A percentile compares a stretch with the other conserved stretches of the same genome.
Conservation (phyloP, 2,888 invertebrate genomes). For the Scaptomyza tumidula region DNA sequence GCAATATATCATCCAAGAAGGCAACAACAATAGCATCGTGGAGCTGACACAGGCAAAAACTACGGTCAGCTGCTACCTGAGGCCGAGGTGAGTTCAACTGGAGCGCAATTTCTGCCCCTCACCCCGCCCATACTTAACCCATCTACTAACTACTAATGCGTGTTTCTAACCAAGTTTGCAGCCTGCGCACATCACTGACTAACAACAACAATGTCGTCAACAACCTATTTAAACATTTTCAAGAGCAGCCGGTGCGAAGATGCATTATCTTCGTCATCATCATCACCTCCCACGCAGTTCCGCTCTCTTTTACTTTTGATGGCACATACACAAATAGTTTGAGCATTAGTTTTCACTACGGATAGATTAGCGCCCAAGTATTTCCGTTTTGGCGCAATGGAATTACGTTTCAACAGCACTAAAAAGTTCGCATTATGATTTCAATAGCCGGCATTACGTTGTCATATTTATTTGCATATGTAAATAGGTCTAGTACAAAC, state of each 20-base stretch:
- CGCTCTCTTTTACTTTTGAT: background rate
- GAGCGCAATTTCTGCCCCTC: conserved; percentile 15
- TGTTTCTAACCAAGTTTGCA: conserved; percentile 61
- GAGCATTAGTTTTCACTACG: conserved; percentile 18
- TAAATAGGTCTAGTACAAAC: background rate
- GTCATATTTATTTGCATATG: background rate
- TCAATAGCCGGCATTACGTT: conserved; percentile 18
- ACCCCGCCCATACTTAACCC: background rate
- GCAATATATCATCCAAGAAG: background rate
- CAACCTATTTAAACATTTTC: conserved; percentile 6
- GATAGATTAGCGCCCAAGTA: background rate
- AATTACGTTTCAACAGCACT: background rate
- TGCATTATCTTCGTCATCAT: conserved; percentile 4
- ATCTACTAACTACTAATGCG: conserved; percentile 41
- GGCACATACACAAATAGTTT: conserved; percentile 11
- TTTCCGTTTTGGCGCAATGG: conserved; percentile 16
- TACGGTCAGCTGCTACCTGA: conserved; percentile 52
- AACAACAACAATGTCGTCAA: conserved; percentile 29
- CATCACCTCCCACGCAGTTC: conserved; percentile 26
- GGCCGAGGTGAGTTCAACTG: conserved; percentile 43
- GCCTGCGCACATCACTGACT: conserved; percentile 34
- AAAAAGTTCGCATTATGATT: conserved; percentile 6
- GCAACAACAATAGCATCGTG: conserved; percentile 22
- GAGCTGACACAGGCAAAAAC: conserved; percentile 32
- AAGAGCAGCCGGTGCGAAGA: conserved; percentile 10